Percentiles rank a stretch among this genome's conserved stretches.
Evolutionary conservation across 2,113 vertebrate genomes (phyloP).

Genomic region (Heteronetta atricapilla): DNA sequence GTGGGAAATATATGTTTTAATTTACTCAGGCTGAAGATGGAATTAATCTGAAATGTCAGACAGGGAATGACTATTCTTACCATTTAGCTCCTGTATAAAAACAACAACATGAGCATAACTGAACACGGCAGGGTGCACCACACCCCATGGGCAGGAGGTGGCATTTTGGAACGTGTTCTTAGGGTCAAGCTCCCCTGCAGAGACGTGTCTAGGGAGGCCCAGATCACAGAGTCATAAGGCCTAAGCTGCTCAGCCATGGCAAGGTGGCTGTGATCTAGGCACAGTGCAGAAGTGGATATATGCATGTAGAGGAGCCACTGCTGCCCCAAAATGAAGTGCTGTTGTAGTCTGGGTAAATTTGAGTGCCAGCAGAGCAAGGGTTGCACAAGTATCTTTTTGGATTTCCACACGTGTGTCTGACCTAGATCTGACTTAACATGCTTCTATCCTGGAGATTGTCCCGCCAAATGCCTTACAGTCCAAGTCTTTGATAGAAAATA

Average conservation of each 20-base stretch:
- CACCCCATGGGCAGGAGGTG: not conserved
- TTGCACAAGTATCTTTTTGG: not conserved
- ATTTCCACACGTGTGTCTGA: not conserved
- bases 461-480: accelerated
- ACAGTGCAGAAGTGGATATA: not conserved
- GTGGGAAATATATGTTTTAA: not conserved
- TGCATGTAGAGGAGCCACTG: accelerated
- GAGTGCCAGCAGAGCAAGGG: not conserved
- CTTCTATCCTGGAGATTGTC: not conserved
- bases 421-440: not conserved
- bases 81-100: not conserved
- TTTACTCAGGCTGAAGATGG: not conserved
- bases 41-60: not conserved
- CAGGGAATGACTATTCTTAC: not conserved
- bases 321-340: not conserved
- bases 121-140: not conserved
- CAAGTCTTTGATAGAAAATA: not conserved
- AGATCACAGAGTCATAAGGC: not conserved
- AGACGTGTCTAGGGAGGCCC: not conserved
- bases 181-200: not conserved
- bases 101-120: not conserved
- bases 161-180: not conserved
- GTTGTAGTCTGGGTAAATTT: not conserved
- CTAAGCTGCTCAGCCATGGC: not conserved
- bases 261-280: not conserved